Conservation (phyloP, 2,888 invertebrate genomes). For the Herminia tarsipennalis region DNA sequence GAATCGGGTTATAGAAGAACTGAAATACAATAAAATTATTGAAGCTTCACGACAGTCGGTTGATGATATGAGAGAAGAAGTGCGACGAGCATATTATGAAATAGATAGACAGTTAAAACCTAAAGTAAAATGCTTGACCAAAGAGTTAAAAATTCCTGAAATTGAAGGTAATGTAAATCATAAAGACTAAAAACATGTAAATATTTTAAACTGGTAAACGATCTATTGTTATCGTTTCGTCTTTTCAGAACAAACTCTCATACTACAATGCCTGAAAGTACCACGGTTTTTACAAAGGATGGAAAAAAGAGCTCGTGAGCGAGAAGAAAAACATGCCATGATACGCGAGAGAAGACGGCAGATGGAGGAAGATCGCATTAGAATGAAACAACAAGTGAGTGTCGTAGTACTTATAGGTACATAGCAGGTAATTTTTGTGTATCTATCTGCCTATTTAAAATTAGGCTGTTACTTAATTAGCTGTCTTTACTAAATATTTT, state of each 20-base stretch:
- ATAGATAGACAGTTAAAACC: constrained; percentile 85
- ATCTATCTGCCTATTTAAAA: too few relatives aligned
- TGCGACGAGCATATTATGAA: constrained; percentile 84
- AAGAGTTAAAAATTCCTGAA: constrained; percentile 74
- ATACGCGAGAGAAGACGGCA: constrained; percentile 78
- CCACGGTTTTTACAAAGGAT: constrained; percentile 90
- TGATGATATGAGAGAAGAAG: constrained; percentile 83
- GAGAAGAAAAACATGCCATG: constrained; percentile 84
- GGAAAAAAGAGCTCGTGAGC: constrained; percentile 89
- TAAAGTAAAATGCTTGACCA: constrained; percentile 83
- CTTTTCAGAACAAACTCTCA: constrained; percentile 68
- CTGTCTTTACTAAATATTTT: too few relatives aligned
- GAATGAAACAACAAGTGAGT: constrained; percentile 76
- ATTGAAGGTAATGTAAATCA: constrained; percentile 65
- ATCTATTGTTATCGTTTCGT: background rate
- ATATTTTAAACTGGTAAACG: too few relatives aligned
- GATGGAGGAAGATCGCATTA: constrained; percentile 78
- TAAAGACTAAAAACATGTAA: too few relatives aligned
- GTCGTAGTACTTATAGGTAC: too few relatives aligned
- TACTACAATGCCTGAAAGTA: constrained; percentile 83
- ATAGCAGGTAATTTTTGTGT: background rate
- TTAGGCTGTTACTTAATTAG: too few relatives aligned
- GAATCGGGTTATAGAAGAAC: constrained; percentile 89
- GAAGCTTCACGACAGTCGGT: constrained; percentile 87
- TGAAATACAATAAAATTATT: constrained; percentile 89